Percentiles rank a stretch among this genome's conserved stretches.
These are phyloP conservation scores for Drosophila eohydei DNA, from an alignment of 2,888 invertebrate species.

Conservation along the genomic window DNA sequence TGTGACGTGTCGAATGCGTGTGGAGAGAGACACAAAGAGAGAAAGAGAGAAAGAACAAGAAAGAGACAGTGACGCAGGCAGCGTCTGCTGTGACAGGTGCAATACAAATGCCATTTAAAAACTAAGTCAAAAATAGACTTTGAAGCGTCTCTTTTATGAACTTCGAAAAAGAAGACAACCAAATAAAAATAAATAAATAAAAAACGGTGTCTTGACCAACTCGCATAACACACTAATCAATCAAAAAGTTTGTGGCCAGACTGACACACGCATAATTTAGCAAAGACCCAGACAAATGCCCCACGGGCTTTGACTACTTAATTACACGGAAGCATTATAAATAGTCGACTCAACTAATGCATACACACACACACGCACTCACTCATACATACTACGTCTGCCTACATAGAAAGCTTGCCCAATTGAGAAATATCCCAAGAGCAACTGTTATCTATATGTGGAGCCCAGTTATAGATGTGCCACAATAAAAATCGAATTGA, in stretches of 20 bases:
- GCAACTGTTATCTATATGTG: constrained; percentile 21
- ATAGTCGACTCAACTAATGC: background rate
- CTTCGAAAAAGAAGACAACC: background rate
- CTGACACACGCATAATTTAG: constrained; percentile 53
- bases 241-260: constrained; percentile 42
- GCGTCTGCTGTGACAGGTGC: background rate
- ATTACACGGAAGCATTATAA: constrained; percentile 61
- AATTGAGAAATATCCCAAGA: background rate
- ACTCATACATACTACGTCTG: background rate
- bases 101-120: constrained; percentile 23
- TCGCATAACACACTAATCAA: constrained; percentile 51
- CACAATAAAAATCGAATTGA: constrained; percentile 64
- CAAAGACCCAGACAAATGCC: constrained; percentile 40
- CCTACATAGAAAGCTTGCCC: constrained; percentile 1
- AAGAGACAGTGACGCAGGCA: background rate
- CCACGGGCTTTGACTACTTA: constrained; percentile 67
- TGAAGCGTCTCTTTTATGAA: background rate
- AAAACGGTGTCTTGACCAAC: background rate
- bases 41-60: constrained; percentile 54
- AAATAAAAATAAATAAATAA: background rate
- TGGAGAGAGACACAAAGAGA: background rate
- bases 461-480: constrained; percentile 63
- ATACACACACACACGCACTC: background rate
- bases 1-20: constrained; percentile 33
- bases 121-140: constrained; percentile 6